Evolutionary conservation across 2,888 invertebrate genomes (phyloP).

Genomic region (Hedya salicella): DNA sequence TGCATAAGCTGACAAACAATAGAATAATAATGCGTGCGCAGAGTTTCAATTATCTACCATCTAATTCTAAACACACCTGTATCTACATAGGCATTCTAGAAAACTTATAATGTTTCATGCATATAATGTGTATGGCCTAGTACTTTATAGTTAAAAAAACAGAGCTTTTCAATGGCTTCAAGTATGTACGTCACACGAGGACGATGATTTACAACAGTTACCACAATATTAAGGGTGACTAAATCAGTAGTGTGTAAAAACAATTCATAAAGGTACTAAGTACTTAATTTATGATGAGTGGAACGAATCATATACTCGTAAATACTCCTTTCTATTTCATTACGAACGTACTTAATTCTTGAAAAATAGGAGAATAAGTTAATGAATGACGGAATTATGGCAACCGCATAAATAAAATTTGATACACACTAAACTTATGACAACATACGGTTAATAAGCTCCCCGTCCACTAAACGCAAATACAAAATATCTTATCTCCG

Average conservation of each 20-base stretch:
- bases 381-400: constrained; percentile 1
- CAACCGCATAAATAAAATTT: constrained; percentile 23
- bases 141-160: no score
- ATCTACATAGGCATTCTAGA: no score
- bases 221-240: not conserved
- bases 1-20: no score
- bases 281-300: constrained; percentile 3
- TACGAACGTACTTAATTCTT: not conserved
- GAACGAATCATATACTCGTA: constrained; percentile 24
- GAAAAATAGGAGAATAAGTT: constrained; percentile 9
- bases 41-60: no score
- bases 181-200: no score
- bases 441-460: constrained; percentile 1
- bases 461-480: not conserved
- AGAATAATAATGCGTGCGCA: no score
- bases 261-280: not conserved
- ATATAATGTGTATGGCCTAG: no score
- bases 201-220: no score
- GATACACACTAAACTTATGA: constrained; percentile 8
- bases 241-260: not conserved
- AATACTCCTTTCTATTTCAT: not conserved
- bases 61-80: no score
- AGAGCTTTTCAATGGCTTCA: no score
- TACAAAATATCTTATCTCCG: not conserved
- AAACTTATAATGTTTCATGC: no score